Base-by-base conservation (phyloP, 2,888 invertebrate species). In the Drosophila buzzatii region DNA sequence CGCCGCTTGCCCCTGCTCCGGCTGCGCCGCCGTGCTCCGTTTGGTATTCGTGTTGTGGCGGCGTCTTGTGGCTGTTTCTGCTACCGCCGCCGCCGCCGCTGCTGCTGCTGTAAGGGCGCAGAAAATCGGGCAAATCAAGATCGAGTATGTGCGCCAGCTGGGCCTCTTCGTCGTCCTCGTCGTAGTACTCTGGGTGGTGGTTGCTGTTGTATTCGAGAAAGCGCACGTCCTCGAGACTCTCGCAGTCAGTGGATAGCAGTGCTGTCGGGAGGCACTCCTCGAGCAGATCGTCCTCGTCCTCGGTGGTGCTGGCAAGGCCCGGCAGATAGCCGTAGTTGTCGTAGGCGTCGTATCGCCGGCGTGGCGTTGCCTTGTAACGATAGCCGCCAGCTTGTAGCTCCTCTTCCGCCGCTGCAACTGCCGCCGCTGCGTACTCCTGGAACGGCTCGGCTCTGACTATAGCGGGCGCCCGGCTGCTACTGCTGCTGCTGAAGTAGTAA, bases 21-120 rank as follows among this genome's bases (percentile, higher is more conserved):
- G 81, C 78, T 82, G 81, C 62, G 76, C 60, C 68, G 85, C 85
- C 89, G 87, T 89, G 85, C 87, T 85, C 85, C 89, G 88, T 78
- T 71, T 89, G 85, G 49, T 81, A 86, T 65, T 89, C 91, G 74
- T 86, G 77, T 79, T 90, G 82, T 58, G 84, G 81, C 78, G 85
- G 82, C 79, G 88, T 88, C 59, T 90, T 90, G 89, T 88, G 89
- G 88, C 89, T 83, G 89, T 85, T 76, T 82, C 74, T 79, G 82
- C 68, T 82, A 73, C 79, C 66, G 78, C 75, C 77, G 78, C 79
- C 77, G 78, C 79, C 76, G 79, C 77, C 81, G 85, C 84, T 76
- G 81, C 85, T 76, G 81, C 86, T 85, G 77, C 91, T 82, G 68
- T 87, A 89, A 76, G 85, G 87, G 42, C 86, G 86, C 45, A 87